phyloP scores from a whole-genome alignment of 2,888 invertebrate species.

The Clostera curtula region DNA sequence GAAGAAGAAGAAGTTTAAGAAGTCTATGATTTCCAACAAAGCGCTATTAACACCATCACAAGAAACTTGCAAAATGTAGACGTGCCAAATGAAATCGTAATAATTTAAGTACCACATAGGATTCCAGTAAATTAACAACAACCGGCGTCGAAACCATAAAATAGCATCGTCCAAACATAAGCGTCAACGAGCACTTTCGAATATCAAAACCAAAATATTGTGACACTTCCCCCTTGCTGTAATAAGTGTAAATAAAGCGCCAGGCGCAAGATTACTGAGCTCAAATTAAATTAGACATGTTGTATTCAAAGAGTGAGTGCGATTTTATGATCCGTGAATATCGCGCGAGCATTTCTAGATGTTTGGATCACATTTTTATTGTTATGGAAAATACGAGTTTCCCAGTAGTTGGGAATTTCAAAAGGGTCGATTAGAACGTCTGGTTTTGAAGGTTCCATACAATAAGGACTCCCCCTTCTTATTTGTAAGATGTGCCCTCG shows the following conservation, averaged over 20 bases:
- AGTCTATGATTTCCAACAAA: too few relatives aligned
- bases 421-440: constrained; percentile 74
- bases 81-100: constrained; percentile 3
- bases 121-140: constrained; percentile 38
- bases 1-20: too few relatives aligned
- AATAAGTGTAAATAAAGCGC: constrained; percentile 33
- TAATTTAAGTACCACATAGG: constrained; percentile 28
- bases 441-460: constrained; percentile 71
- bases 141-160: constrained; percentile 38
- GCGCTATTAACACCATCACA: too few relatives aligned
- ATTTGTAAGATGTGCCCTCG: constrained; percentile 59
- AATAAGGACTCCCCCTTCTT: constrained; percentile 54
- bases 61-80: not conserved
- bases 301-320: constrained; percentile 54
- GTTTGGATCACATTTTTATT: constrained; percentile 74
- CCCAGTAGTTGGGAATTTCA: constrained; percentile 72
- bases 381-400: constrained; percentile 74
- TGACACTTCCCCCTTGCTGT: constrained; percentile 38
- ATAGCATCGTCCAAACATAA: constrained; percentile 44
- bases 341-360: constrained; percentile 72
- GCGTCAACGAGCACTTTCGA: constrained; percentile 39
- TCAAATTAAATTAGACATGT: constrained; percentile 56
- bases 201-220: constrained; percentile 45
- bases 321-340: constrained; percentile 75
- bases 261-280: constrained; percentile 34